phyloP scores from a whole-genome alignment of 2,888 invertebrate species.

The Drosophila diplacantha region DNA sequence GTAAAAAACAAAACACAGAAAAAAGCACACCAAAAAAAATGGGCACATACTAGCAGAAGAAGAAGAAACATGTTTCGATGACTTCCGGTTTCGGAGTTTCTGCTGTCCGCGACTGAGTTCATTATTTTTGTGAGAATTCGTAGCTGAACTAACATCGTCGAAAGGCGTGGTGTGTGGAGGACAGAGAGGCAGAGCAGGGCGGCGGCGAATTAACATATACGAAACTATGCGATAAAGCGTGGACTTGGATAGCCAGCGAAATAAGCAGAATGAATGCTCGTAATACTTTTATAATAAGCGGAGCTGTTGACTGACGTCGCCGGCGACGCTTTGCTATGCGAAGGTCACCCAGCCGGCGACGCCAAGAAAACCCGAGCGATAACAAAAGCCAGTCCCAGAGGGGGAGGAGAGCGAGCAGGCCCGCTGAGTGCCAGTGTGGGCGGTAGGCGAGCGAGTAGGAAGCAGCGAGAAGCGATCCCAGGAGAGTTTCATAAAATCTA shows the following conservation, averaged over 20 bases:
- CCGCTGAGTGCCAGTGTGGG: constrained; percentile 7
- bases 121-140: constrained; percentile 26
- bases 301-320: constrained; percentile 37
- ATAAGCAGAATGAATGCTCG: constrained; percentile 37
- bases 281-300: constrained; percentile 55
- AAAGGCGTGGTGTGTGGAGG: background rate
- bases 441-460: constrained; percentile 11
- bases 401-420: background rate
- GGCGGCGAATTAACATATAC: constrained; percentile 59
- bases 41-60: constrained; percentile 5
- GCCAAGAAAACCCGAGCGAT: constrained; percentile 28
- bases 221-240: constrained; percentile 66
- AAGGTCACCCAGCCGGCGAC: constrained; percentile 58
- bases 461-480: background rate
- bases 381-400: constrained; percentile 17
- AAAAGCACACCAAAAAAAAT: background rate
- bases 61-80: constrained; percentile 37
- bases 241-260: constrained; percentile 55
- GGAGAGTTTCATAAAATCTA: constrained; percentile 1
- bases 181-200: background rate
- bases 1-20: background rate
- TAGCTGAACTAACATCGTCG: constrained; percentile 21
- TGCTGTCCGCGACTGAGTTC: constrained; percentile 15
- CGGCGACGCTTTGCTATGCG: constrained; percentile 68
- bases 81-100: constrained; percentile 36